Base-by-base conservation (phyloP, 2,888 invertebrate genomes). In the Archips crataeganus region DNA sequence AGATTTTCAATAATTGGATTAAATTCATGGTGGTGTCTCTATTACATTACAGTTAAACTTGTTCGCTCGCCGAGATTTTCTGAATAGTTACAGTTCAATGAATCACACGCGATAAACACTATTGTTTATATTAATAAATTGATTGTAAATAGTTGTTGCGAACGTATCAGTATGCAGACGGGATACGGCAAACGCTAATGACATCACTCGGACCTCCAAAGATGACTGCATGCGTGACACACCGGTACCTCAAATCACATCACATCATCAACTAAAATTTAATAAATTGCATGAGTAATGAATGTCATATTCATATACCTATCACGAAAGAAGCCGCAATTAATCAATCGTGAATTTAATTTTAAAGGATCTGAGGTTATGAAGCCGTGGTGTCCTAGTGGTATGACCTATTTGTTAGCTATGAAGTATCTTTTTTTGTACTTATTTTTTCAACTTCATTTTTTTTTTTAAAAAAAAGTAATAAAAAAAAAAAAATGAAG, bases 201-300 rank as follows among this genome's bases (percentile, higher is more conserved):
- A 73, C 63, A 68, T 73, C 72, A 73, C 57, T 15, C 15, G 23
- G 72, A 63, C 63, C 47, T 51, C 66, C n/a, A 23, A 63, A 68
- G 72, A 72, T 72, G 72, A 73, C 68, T 73, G 68, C 45, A 59
- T 34, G 23, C 34, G 32, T 68, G 67, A 67, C 72, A 57, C 72
- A 68, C 47, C 39, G n/a, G 8, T 34, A 54, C 51, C 67, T 47
- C n/a, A 72, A 71, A 36, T 60, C 42, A 62, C 57, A 36, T 60
- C 42, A 62, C 57, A 71, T 45, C 57, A 42, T 32, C 6, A 51
- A 13, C 47, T 34, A 15, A 63, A 45, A 59, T 39, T 11, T 59
- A 73, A 68, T 57, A 63, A 34, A 63, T 32, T 42, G 8, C 42
- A 0, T 54, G 45, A 42, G 63, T 65, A 63, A 63, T 39, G 5